Evolutionary conservation across 2,797 vertebrate genomes (phyloP), one percentile per base, ranked within the genome.

Genomic region (Gallinago nigripennis): DNA sequence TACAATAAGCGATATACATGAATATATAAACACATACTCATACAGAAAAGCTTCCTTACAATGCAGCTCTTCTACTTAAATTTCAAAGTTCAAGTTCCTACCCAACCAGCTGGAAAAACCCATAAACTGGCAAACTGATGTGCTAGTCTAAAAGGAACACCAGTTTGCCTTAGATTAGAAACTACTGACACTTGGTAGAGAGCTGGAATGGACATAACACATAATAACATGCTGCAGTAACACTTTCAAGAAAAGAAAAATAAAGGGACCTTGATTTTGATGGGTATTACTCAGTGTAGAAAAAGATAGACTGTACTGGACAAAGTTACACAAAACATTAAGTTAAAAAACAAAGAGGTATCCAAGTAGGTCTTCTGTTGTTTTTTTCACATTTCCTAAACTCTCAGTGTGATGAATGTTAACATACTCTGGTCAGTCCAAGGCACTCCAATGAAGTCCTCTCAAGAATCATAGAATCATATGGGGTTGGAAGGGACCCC

Each of bases 31-130:
- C 27, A 28, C 4, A 61, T 39, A 72, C 64, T 80, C 2, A 39
- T 31, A n/a, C 2, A 80, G 41, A 50, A 86, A 86, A 86, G 13
- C 53, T 39, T 76, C 28, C 17, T 75, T 66, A 56, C 6, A 28
- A 75, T 50, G 14, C 12, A 6, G 11, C 11, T 84, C 11, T 86
- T 57, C 45, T 57, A 79, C 41, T 50, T 50, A 25, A 31, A 54
- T 82, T 53, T 82, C 46, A 43, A 87, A 87, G 27, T 57, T 72
- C 8, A 81, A 68, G 28, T 33, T 78, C 54, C 84, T 76, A 58
- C 19, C 25, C 30, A 16, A 86, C 18, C 37, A 84, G 20, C 33
- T 39, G 11, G 43, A 20, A 88, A 54, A 82, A 39, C 24, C 2
- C 37, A 37, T 7, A 24, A 53, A 63, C 7, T 50, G n/a, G 18